These are phyloP conservation scores for Danionella dracula DNA, from an alignment of 2,797 vertebrate genomes.

Conservation along the genomic window DNA sequence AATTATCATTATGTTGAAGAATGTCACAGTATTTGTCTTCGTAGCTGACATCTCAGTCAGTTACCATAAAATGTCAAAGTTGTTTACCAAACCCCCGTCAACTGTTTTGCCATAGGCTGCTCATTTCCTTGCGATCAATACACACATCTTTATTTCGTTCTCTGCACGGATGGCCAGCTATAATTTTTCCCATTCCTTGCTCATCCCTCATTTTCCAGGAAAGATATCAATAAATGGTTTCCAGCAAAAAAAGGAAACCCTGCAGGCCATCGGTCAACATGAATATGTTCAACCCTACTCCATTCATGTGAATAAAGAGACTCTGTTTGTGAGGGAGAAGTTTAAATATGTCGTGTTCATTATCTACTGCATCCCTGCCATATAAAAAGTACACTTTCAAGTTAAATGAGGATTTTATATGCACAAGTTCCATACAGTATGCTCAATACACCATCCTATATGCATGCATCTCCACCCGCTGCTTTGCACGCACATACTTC, in stretches of 20 bases:
- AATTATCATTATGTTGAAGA: no score
- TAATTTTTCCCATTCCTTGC: slow-evolving; percentile 4
- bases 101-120: not conserved
- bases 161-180: slow-evolving; percentile 7
- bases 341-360: not conserved
- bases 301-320: not conserved
- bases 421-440: no score
- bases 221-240: slow-evolving; percentile 12
- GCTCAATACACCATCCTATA: no score
- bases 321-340: not conserved
- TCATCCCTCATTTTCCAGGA: not conserved
- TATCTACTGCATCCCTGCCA: no score
- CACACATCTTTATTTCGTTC: slow-evolving; percentile 3
- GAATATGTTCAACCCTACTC: not conserved
- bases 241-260: not conserved
- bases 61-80: not conserved
- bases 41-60: not conserved
- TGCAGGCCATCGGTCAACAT: not conserved
- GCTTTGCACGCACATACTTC: slow-evolving; percentile 6
- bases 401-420: not conserved
- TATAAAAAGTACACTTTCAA: no score
- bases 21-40: not conserved
- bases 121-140: slow-evolving; percentile 9
- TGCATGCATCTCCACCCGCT: slow-evolving; percentile 2
- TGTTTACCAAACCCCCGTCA: not conserved